These are phyloP conservation scores for Archivesica marissinica DNA, from an alignment of 1,140 invertebrate species.

Conservation along the genomic window DNA sequence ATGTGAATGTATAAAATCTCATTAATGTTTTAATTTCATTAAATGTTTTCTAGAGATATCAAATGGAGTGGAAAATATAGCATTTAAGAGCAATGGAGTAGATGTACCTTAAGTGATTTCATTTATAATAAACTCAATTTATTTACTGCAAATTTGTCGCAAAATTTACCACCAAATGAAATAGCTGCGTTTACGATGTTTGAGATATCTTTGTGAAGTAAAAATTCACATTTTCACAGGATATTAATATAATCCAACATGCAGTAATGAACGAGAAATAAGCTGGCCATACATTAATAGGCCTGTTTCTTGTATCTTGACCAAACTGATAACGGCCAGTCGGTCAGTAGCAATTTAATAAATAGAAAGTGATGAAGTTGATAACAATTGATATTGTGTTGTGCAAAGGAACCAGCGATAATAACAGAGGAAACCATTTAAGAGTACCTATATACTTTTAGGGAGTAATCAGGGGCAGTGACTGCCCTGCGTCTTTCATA, in stretches of 20 bases:
- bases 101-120: slow-evolving; percentile 37
- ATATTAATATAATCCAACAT: not conserved
- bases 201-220: not conserved
- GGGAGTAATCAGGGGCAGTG: no score
- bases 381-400: no score
- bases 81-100: slow-evolving; percentile 19
- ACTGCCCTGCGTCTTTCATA: no score
- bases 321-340: no score
- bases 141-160: slow-evolving; percentile 50
- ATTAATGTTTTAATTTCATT: slow-evolving; percentile 45
- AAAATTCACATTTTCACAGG: slow-evolving; percentile 8
- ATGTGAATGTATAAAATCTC: slow-evolving; percentile 28
- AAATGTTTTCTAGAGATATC: slow-evolving; percentile 10
- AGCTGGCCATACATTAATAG: no score
- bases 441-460: no score
- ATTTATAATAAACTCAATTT: slow-evolving; percentile 36
- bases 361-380: no score
- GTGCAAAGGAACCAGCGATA: no score
- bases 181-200: slow-evolving; percentile 7
- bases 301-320: no score
- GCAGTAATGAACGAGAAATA: not conserved
- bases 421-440: no score
- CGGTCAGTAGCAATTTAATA: no score
- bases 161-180: slow-evolving; percentile 46
- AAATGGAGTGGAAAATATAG: slow-evolving; percentile 40